Conservation (phyloP, 2,888 invertebrate species). For the Eupithecia pulchellata region DNA sequence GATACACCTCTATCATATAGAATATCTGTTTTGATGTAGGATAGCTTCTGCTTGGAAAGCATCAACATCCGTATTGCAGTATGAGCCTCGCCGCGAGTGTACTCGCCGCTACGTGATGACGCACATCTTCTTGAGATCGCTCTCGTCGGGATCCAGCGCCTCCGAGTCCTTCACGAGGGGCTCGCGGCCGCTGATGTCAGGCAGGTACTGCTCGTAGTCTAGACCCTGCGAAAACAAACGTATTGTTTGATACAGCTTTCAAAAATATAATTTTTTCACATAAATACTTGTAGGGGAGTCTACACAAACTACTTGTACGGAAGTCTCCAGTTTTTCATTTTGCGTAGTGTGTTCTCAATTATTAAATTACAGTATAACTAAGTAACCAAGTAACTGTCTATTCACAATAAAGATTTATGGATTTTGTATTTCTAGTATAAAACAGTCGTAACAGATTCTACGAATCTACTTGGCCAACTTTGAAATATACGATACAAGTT, state of each 20-base stretch:
- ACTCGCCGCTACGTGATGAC: constrained; percentile 35
- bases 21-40: background rate
- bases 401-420: too few relatives aligned
- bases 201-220: constrained; percentile 44
- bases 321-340: too few relatives aligned
- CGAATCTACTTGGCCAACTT: too few relatives aligned
- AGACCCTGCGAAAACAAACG: constrained; percentile 18
- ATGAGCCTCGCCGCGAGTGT: background rate
- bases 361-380: too few relatives aligned
- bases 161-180: constrained; percentile 63
- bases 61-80: background rate
- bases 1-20: background rate
- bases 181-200: constrained; percentile 52
- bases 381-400: too few relatives aligned
- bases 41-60: background rate
- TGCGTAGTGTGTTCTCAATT: too few relatives aligned
- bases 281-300: too few relatives aligned
- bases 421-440: too few relatives aligned
- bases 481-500: too few relatives aligned
- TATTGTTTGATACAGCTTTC: background rate
- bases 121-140: constrained; percentile 59
- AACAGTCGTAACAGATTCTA: too few relatives aligned
- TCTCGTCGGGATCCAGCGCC: constrained; percentile 70
- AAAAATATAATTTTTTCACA: too few relatives aligned
- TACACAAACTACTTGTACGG: too few relatives aligned